Evolutionary conservation across 2,888 invertebrate genomes (phyloP), one percentile per base, ranked within the genome.

Genomic region (Lepetodrilus schrolli): DNA sequence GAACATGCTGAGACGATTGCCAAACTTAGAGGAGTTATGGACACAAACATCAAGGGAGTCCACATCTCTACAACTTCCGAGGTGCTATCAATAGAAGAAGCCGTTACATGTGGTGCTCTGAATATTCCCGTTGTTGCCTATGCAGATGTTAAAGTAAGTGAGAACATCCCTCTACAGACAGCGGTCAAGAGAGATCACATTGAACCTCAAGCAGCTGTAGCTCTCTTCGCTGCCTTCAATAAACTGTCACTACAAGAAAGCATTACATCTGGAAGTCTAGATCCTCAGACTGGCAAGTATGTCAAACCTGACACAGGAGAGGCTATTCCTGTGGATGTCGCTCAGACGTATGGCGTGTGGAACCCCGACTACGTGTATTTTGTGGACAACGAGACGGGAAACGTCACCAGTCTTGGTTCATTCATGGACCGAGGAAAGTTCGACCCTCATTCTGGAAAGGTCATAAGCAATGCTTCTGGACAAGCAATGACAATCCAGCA

Each of bases 1-100:
- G 78, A 83, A 50, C 84, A 80, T 37, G 83, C 83, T 51, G 83
- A 83, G 69, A 84, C 86, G 8, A 68, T 88, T 68, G 74, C 82
- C 49, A 76, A 84, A 34, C 80, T 89, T n/a, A 79, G 84, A 23
- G 79, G 78, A 65, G 76, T 81, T 8, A 82, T 84, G 78, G 96
- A 96, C 73, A 94, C 95, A 85, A 93, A 93, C 51, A 58, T 81
- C 10, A 83, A 81, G 65, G 84, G 86, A 65, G 79, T 97, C 87
- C 90, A 94, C 30, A 94, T 97, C 91, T 96, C 93, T 0, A 93
- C 94, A 83, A 95, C 95, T 0, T 94, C 94, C 65, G 93, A 93
- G 72, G 93, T 93, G 84, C 93, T 96, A 58, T 85, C 95, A 37
- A 78, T 91, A 7, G 91, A 91, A 70, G 91, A 92, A 50, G 87